phyloP scores from a whole-genome alignment of 2,113 vertebrate species.

The Tenrec ecaudatus region DNA sequence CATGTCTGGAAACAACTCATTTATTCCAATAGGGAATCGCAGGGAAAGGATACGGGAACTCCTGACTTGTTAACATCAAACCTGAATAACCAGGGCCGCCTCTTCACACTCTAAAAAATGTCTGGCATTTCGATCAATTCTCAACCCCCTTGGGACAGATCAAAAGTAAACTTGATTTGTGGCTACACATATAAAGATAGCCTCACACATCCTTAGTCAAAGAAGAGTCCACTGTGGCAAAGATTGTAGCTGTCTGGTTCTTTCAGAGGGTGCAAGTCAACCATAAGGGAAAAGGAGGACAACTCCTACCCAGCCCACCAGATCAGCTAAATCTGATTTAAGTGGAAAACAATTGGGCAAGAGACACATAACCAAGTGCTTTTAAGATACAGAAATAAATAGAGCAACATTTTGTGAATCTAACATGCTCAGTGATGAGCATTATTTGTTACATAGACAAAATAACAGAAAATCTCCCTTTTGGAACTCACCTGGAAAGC shows the following conservation, averaged over 20 bases:
- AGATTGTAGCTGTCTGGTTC: background rate
- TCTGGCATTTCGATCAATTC: background rate
- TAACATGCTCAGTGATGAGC: background rate
- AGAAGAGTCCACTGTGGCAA: background rate
- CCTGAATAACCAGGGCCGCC: background rate
- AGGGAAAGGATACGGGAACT: background rate
- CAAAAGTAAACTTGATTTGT: background rate
- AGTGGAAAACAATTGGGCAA: background rate
- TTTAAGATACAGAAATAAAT: background rate
- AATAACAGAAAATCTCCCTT: background rate
- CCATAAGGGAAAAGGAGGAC: background rate
- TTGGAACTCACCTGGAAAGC: conserved; percentile 90
- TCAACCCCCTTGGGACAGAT: background rate
- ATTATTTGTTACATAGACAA: background rate
- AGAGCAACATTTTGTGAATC: background rate
- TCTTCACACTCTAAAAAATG: background rate
- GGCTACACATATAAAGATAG: background rate
- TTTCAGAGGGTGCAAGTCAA: background rate
- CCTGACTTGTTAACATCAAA: background rate
- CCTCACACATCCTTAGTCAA: background rate
- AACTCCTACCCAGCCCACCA: too few relatives aligned
- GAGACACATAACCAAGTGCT: background rate
- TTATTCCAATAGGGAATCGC: background rate
- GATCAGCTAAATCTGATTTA: background rate
- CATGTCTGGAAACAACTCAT: background rate